These are phyloP conservation scores for Myrmecobius fasciatus DNA, from an alignment of 2,113 vertebrate genomes.

Conservation along the genomic window DNA sequence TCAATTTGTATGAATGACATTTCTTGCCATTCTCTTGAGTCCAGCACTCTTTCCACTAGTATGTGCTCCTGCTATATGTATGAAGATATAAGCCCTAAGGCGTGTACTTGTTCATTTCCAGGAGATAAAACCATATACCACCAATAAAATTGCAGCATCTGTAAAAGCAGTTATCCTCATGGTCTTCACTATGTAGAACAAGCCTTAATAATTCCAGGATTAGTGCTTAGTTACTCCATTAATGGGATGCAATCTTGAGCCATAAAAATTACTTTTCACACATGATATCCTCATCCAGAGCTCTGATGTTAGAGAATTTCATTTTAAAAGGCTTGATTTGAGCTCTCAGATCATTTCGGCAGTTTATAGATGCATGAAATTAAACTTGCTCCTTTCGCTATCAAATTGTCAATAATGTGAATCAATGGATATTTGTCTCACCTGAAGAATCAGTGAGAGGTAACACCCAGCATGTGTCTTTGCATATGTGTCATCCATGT, in stretches of 20 bases:
- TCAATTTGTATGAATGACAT: not conserved
- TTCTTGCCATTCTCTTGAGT: constrained; percentile 12
- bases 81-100: not conserved
- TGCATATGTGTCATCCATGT: not conserved
- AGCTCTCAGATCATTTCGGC: constrained; percentile 48
- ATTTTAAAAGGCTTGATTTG: constrained; percentile 64
- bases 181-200: constrained; percentile 30
- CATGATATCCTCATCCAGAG: not conserved
- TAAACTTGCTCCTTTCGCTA: constrained; percentile 26
- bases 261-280: constrained; percentile 44
- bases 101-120: constrained; percentile 30
- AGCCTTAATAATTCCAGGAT: not conserved
- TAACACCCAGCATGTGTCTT: constrained; percentile 2
- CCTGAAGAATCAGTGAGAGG: not conserved
- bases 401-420: not conserved
- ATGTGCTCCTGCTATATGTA: not conserved
- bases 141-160: constrained; percentile 13
- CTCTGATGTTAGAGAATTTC: constrained; percentile 39
- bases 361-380: constrained; percentile 56
- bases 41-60: not conserved
- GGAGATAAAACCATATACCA: constrained; percentile 20
- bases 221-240: constrained; percentile 35
- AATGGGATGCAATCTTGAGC: constrained; percentile 28
- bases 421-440: not conserved
- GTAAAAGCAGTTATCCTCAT: constrained; percentile 26